Evolutionary conservation across 2,797 vertebrate genomes (phyloP), one percentile per base, ranked within the genome.

Genomic region (Nyctibius grandis): DNA sequence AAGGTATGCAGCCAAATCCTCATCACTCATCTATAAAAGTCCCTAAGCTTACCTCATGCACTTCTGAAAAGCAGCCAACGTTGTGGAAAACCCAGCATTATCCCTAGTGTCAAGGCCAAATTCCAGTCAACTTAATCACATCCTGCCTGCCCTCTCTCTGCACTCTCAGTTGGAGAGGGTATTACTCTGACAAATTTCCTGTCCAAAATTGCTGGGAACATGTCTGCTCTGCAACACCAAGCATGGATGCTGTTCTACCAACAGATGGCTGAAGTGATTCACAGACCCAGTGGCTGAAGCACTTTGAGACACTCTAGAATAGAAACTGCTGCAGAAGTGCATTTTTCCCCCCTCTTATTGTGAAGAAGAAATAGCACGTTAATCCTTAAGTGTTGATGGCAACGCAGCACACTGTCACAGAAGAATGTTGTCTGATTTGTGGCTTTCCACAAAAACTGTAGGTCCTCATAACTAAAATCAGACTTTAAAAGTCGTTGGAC

Each of bases 41-140:
- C 63, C 80, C 70, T 48, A 76, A 9, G 74, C 42, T 90, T 84
- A 94, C 83, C 74, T 93, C 80, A 85, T 10, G 59, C 63, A 40
- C 70, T 90, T 89, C 25, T 45, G 48, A 93, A 90, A 93, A 91
- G 72, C 44, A 77, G 26, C 59, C 69, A 81, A 19, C 0, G 6
- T 44, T 2, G 22, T 79, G 79, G 79, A 96, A 95, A 94, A 31
- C 85, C 36, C 78, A 91, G 78, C 44, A 54, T 44, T 76, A 88
- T 26, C 65, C 53, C 40, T 73, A 15, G 83, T 6, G 12, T 77
- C 90, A 82, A 89, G 85, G 84, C 50, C 64, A 90, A 93, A 89
- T 93, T 95, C 91, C 93, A 86, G 47, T 16, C 81, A 83, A 83
- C 34, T 94, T 94, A 94, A 88, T 97, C 94, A 96, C 91, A 91